Base-by-base conservation (phyloP, 2,888 invertebrate genomes). In the Lochmaea crataegi region DNA sequence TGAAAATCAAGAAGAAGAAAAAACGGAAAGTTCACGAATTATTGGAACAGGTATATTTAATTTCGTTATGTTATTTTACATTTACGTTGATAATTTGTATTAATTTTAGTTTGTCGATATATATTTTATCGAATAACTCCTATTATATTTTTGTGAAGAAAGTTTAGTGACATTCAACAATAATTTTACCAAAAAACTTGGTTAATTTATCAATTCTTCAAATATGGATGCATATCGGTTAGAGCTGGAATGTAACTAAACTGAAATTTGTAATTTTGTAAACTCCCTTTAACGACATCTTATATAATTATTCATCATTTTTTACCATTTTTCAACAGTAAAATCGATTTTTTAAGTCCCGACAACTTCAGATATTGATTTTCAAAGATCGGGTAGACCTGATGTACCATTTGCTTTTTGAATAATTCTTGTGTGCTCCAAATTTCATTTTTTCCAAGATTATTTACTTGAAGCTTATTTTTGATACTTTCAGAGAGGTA, bases 31-130 rank as follows among this genome's bases (percentile, higher is more conserved):
- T 80, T 71, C 76, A 76, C 32, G 75, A 76, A 75, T 87, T 88
- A 77, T 76, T 78, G 78, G 88, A 89, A 80, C 88, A 89, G 85
- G 87, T 88, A 86, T 85, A 78, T 78, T 73, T 74, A 76, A 74
- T 80, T 80, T 81, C 79, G 77, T 79, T 80, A 77, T 73, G 75
- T 71, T 58, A 76, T 77, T 71, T 65, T 18, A 53, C 53, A 18
- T 53, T 45, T 12, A 45, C 11, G 3, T 45, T 45, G 2, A 45
- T 45, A 45, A 45, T 45, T 64, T 51, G 68, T 73, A 72, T 48
- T 73, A 72, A 64, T 66, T 61, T 71, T 65, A 57, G 42, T 65
- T 67, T 64, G 42, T 73, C 57, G 58, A 63, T 70, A 58, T 70
- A 32, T 48, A 53, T 53, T 53, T 53, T 18, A 53, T 53, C 16